Conservation (phyloP, 2,113 vertebrate species). For the Albula goreensis region DNA sequence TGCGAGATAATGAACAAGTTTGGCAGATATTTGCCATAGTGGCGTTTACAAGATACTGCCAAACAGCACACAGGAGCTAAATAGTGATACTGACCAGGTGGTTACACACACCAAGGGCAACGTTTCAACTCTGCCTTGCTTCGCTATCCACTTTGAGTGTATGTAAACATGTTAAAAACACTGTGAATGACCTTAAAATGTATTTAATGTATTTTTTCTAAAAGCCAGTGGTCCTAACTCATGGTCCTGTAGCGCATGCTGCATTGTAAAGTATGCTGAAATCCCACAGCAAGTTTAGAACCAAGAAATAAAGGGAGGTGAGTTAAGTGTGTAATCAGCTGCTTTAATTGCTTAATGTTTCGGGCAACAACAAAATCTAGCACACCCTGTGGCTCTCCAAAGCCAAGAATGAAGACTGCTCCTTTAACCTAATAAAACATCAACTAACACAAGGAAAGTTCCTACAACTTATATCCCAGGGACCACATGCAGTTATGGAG, state of each 20-base stretch:
- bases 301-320: too few species aligned
- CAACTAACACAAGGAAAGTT: not conserved
- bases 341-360: too few species aligned
- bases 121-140: not conserved
- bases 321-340: too few species aligned
- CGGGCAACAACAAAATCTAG: too few species aligned
- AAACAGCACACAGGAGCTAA: slow-evolving; percentile 3
- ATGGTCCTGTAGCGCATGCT: too few species aligned
- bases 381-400: too few species aligned
- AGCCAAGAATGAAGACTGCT: too few species aligned
- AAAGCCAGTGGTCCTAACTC: too few species aligned
- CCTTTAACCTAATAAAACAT: not conserved
- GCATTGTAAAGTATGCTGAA: too few species aligned
- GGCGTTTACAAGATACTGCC: slow-evolving; percentile 10
- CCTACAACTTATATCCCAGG: not conserved
- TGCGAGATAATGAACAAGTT: slow-evolving; percentile 30
- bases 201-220: too few species aligned
- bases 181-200: not conserved
- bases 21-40: slow-evolving; percentile 20
- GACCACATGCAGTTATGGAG: not conserved
- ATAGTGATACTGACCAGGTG: not conserved
- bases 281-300: too few species aligned
- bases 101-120: not conserved
- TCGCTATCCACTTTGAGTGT: not conserved
- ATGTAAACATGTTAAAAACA: not conserved